Percentiles rank a stretch among this genome's conserved stretches.
phyloP scores from a whole-genome alignment of 2,113 vertebrate genomes.

The Elgaria multicarinata region DNA sequence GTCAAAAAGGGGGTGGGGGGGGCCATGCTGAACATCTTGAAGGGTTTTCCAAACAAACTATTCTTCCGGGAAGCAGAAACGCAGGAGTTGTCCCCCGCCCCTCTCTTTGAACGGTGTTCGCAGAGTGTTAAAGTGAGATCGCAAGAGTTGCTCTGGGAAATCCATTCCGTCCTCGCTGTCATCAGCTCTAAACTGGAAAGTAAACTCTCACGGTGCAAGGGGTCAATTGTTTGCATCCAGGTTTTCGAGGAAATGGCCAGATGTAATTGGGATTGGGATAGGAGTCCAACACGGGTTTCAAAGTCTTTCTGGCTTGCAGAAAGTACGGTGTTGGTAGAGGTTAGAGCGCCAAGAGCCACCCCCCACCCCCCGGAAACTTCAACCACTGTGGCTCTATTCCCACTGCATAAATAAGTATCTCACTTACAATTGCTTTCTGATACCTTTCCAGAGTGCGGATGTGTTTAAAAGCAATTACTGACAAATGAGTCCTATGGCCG shows the following conservation, averaged over 20 bases:
- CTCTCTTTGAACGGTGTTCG: background rate
- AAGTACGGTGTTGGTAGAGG: background rate
- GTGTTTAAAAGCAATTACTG: background rate
- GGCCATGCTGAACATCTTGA: background rate
- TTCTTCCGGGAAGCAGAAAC: conserved; percentile 35
- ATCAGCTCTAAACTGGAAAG: conserved; percentile 15
- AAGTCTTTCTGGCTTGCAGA: background rate
- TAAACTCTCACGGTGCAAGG: conserved; percentile 13
- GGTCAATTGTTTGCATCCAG: conserved; percentile 65
- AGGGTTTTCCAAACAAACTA: background rate
- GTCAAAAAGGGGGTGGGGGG: background rate
- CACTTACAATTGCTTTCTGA: background rate
- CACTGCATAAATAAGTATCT: background rate
- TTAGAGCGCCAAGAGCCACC: conserved; percentile 32
- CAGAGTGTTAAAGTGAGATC: conserved; percentile 26
- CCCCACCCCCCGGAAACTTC: background rate
- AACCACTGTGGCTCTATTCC: conserved; percentile 4
- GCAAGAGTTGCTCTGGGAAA: conserved; percentile 27
- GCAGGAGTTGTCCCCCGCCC: conserved; percentile 34
- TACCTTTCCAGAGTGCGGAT: background rate
- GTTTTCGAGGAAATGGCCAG: conserved; percentile 9
- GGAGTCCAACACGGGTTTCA: conserved; percentile 17
- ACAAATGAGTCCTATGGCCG: background rate
- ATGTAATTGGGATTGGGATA: conserved; percentile 4
- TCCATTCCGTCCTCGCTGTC: conserved; percentile 30